These are phyloP conservation scores for Dicycla oo DNA, from an alignment of 2,888 invertebrate species.

Conservation along the genomic window DNA sequence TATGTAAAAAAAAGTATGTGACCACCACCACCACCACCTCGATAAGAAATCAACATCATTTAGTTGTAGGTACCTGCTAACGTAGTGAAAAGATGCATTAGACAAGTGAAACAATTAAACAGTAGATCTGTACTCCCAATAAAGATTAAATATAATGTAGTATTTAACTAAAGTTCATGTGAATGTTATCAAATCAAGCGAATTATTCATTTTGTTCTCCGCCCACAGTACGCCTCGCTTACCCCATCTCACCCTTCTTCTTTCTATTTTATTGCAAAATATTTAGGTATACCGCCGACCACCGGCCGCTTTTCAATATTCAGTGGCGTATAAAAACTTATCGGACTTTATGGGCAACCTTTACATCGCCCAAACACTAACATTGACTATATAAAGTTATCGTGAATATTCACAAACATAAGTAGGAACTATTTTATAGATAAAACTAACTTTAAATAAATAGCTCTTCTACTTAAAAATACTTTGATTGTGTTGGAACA, in stretches of 20 bases:
- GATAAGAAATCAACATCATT: too few relatives aligned
- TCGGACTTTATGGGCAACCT: slow-evolving; percentile 78
- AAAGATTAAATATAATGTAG: background rate
- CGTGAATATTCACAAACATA: background rate
- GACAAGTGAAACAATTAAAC: background rate
- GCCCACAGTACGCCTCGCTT: slow-evolving; percentile 43
- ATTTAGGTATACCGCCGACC: slow-evolving; percentile 67
- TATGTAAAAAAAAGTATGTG: background rate
- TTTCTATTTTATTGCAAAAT: slow-evolving; percentile 78
- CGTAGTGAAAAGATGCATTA: background rate
- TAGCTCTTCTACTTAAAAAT: background rate
- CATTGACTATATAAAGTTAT: background rate
- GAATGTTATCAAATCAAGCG: slow-evolving; percentile 15
- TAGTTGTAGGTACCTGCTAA: too few relatives aligned
- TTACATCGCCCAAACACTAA: slow-evolving; percentile 66
- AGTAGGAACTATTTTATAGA: background rate
- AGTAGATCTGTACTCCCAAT: background rate
- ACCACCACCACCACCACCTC: too few relatives aligned
- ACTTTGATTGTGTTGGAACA: background rate
- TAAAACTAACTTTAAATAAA: background rate
- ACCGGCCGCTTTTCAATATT: slow-evolving; percentile 84
- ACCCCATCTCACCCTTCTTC: slow-evolving; percentile 56
- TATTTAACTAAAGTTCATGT: slow-evolving; percentile 10
- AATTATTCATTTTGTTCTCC: slow-evolving; percentile 55
- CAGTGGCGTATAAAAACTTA: slow-evolving; percentile 82